Evolutionary conservation across 2,113 vertebrate genomes (phyloP).

Genomic region (Brienomyrus longianalis): DNA sequence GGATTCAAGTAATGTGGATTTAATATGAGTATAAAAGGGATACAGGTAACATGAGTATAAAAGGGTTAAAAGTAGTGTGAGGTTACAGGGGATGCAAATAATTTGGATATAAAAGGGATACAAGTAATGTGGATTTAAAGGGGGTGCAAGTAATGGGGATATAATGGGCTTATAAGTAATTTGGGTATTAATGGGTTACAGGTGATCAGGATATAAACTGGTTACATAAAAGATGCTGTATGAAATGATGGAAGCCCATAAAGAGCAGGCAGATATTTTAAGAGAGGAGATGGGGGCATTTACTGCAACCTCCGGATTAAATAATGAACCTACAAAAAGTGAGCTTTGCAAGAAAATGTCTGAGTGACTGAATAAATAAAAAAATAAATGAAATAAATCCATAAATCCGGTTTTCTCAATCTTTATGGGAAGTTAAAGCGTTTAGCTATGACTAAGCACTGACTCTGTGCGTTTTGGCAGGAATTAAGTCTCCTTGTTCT

Average conservation of each 20-base stretch:
- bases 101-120: neutral
- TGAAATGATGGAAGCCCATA: neutral
- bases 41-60: neutral
- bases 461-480: conserved; percentile 6
- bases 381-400: neutral
- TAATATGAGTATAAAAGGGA: neutral
- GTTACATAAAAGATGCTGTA: neutral
- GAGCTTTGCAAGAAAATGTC: neutral
- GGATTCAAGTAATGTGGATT: neutral
- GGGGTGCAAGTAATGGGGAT: neutral
- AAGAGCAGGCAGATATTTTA: neutral
- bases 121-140: neutral
- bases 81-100: neutral
- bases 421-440: conserved; percentile 3
- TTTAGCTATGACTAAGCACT: conserved; percentile 18
- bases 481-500: conserved; percentile 19
- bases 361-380: neutral
- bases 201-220: neutral
- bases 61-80: neutral
- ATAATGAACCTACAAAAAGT: neutral
- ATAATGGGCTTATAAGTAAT: neutral
- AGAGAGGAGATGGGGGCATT: neutral
- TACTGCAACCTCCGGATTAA: neutral
- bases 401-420: conserved; percentile 2
- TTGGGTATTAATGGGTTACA: neutral